These are phyloP conservation scores for Poicephalus meyeri DNA, from an alignment of 2,113 vertebrate species.

Conservation along the genomic window DNA sequence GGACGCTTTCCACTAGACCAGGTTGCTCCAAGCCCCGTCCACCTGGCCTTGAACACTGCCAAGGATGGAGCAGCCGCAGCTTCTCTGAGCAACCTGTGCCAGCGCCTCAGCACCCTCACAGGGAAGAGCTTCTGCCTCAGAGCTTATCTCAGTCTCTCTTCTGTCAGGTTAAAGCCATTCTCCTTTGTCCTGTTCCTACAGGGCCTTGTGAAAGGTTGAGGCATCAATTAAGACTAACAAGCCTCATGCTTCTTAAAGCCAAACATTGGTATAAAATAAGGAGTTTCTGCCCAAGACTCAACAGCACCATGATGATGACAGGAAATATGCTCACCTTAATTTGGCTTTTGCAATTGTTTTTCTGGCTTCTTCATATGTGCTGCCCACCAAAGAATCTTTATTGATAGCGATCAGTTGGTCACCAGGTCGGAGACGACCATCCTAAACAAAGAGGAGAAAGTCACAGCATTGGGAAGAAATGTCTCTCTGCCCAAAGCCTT, in stretches of 20 bases:
- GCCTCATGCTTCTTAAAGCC: background rate
- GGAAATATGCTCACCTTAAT: slow-evolving; percentile 72
- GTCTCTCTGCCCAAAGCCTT: background rate
- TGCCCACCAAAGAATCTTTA: slow-evolving; percentile 88
- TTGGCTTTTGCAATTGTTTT: slow-evolving; percentile 84
- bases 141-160: background rate
- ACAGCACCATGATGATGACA: background rate
- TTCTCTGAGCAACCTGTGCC: too few relatives aligned
- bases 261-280: background rate
- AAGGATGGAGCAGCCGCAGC: background rate
- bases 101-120: background rate
- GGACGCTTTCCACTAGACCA: background rate
- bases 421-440: slow-evolving; percentile 85
- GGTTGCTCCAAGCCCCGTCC: background rate
- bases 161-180: background rate
- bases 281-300: background rate
- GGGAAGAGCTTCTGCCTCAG: background rate
- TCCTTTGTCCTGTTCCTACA: background rate
- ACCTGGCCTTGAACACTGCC: background rate
- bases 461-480: background rate
- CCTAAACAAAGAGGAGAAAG: slow-evolving; percentile 68
- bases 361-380: slow-evolving; percentile 88
- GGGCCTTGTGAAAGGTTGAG: background rate
- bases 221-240: background rate
- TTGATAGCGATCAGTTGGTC: slow-evolving; percentile 91